phyloP scores from a whole-genome alignment of 2,113 vertebrate species.

The Mus musculus region GRCm39 chr11:20668001-20668500 shows the following conservation, averaged over 20 bases:
- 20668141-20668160: no score
- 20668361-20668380: constrained; percentile 35
- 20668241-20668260: not conserved
- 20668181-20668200: not conserved
- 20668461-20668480: not conserved
- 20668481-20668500: not conserved
- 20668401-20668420: not conserved
- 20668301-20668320: not conserved
- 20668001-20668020: not conserved
- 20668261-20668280: not conserved
- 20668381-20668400: constrained; percentile 48
- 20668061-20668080: no score
- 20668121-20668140: no score
- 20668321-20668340: not conserved
- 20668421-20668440: not conserved
- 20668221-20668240: not conserved
- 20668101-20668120: no score
- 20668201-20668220: not conserved
- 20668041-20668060: no score
- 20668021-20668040: not conserved
- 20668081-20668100: no score
- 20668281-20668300: not conserved
- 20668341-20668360: not conserved
- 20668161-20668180: no score
- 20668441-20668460: not conserved